These are phyloP conservation scores for Acanthosepion lycidas DNA, from an alignment of 2,888 invertebrate genomes.

Conservation along the genomic window DNA sequence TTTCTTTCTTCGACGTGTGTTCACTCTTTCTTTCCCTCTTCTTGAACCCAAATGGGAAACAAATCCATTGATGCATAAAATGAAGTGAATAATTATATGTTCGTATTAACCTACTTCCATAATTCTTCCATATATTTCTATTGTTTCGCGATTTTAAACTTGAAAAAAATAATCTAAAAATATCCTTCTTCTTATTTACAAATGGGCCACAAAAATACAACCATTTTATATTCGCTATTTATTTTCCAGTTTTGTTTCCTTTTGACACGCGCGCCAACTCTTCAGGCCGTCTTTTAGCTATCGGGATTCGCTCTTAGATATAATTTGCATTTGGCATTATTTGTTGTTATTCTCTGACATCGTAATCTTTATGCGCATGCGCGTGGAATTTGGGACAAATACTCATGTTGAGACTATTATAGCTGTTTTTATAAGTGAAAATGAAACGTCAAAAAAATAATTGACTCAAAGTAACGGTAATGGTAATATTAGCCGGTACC, in stretches of 20 bases:
- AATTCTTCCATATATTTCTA: neutral
- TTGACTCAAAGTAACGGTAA: neutral
- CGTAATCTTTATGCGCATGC: neutral
- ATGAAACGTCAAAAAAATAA: neutral
- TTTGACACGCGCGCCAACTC: neutral
- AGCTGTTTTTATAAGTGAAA: neutral
- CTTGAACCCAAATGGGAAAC: too few species aligned
- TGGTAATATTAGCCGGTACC: too few species aligned
- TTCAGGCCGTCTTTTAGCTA: neutral
- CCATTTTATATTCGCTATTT: neutral
- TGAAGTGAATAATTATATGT: neutral
- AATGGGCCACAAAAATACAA: neutral
- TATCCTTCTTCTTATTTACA: neutral
- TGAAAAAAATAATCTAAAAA: neutral
- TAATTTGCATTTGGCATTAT: neutral
- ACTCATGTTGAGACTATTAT: neutral
- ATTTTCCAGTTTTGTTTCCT: neutral
- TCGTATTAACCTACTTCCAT: neutral
- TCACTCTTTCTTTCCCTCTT: too few species aligned
- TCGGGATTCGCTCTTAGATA: neutral
- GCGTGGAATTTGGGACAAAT: neutral
- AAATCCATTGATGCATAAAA: neutral
- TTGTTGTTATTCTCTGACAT: neutral
- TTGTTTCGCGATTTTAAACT: neutral
- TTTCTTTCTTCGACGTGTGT: too few species aligned